Evolutionary conservation across 2,797 vertebrate species (phyloP).

Genomic region (Hapalemur alaotrensis): DNA sequence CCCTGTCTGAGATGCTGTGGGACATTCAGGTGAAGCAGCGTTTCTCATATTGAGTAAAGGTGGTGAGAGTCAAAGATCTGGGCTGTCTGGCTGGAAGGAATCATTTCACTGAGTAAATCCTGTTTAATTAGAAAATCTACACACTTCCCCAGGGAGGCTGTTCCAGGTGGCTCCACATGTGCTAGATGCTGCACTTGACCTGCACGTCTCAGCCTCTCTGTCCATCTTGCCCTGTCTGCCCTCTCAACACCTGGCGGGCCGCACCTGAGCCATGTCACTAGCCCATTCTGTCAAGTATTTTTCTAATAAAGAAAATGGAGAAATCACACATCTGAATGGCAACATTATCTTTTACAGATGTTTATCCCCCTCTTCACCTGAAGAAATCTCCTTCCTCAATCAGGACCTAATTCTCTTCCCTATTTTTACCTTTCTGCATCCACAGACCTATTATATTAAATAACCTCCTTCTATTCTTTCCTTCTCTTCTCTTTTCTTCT

Average conservation of each 20-base stretch:
- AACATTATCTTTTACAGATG: background rate
- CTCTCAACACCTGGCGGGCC: background rate
- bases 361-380: background rate
- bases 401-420: background rate
- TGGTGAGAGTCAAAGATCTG: background rate
- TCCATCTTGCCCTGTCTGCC: background rate
- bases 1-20: background rate
- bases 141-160: background rate
- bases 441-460: background rate
- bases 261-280: background rate
- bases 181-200: background rate
- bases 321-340: background rate
- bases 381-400: background rate
- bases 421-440: background rate
- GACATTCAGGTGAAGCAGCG: rapidly evolving
- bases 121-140: background rate
- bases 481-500: background rate
- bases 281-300: background rate
- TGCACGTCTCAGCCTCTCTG: background rate
- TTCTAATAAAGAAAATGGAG: background rate
- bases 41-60: background rate
- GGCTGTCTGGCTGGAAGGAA: background rate
- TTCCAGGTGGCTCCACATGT: background rate
- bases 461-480: background rate
- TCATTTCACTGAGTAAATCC: too few relatives aligned